Conservation (phyloP, 1,140 invertebrate genomes). For the Chironomus tepperi region DNA sequence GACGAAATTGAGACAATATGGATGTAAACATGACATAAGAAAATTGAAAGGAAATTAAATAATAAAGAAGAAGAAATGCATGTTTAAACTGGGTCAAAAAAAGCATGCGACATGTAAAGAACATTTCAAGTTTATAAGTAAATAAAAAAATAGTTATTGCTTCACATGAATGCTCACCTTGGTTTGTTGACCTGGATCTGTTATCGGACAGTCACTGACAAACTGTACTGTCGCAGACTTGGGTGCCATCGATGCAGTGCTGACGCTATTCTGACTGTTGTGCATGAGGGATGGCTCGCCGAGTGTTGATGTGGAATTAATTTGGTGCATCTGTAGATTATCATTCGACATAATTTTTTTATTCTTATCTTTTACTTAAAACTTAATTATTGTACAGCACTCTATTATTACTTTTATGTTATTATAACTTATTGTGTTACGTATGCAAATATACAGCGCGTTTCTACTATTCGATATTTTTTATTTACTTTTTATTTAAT, state of each 20-base stretch:
- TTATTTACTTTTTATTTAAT: too few relatives aligned
- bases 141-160: background rate
- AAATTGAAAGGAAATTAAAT: background rate
- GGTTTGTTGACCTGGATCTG: slow-evolving; percentile 41
- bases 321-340: slow-evolving; percentile 18
- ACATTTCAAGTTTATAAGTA: background rate
- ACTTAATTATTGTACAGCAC: slow-evolving; percentile 2
- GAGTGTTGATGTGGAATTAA: background rate
- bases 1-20: too few relatives aligned
- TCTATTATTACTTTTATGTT: too few relatives aligned
- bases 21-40: too few relatives aligned
- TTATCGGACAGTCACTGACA: slow-evolving; percentile 41
- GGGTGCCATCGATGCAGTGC: slow-evolving; percentile 26
- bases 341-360: slow-evolving; percentile 16
- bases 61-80: background rate
- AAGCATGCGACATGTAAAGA: background rate
- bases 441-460: too few relatives aligned
- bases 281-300: background rate
- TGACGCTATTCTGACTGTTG: background rate
- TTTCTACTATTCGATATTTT: too few relatives aligned
- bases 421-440: too few relatives aligned
- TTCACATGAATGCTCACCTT: slow-evolving; percentile 34
- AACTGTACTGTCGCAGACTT: slow-evolving; percentile 34
- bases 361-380: background rate
- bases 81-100: background rate